Percentiles rank a stretch among this genome's conserved stretches.
These are phyloP conservation scores for Elephas maximus DNA, from an alignment of 2,113 vertebrate genomes.

Conservation along the genomic window DNA sequence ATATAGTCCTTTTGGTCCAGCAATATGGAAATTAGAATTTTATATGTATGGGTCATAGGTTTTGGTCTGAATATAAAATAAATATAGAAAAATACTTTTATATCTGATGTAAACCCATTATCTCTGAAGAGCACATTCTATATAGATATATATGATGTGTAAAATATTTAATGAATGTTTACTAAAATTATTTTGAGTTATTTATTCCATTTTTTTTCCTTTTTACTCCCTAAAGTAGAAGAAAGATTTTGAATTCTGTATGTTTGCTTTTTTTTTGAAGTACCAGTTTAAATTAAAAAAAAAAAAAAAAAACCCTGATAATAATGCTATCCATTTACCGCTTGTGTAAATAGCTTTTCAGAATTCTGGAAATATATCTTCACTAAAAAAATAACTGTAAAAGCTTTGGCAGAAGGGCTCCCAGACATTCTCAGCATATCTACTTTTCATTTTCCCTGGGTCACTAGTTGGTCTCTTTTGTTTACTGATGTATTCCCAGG, in stretches of 20 bases:
- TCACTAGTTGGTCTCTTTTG: not conserved
- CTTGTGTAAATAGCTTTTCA: slow-evolving; percentile 10
- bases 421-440: not conserved
- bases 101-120: not conserved
- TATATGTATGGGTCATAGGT: not conserved
- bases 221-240: slow-evolving; percentile 6
- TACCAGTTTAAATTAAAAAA: not conserved
- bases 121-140: not conserved
- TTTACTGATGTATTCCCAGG: not conserved
- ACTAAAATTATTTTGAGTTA: slow-evolving; percentile 49
- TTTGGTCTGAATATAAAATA: slow-evolving; percentile 61
- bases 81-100: slow-evolving; percentile 17
- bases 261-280: slow-evolving; percentile 33
- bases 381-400: not conserved
- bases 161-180: slow-evolving; percentile 48
- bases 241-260: slow-evolving; percentile 46
- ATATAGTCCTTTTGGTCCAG: not conserved
- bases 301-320: not conserved
- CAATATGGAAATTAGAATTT: slow-evolving; percentile 50
- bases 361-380: slow-evolving; percentile 51
- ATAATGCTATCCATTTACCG: not conserved
- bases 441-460: not conserved
- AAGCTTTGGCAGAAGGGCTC: not conserved
- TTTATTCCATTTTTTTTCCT: not conserved
- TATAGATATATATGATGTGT: not conserved